Base-by-base conservation (phyloP, 2,888 invertebrate genomes). In the Mimumesa dahlbomi region DNA sequence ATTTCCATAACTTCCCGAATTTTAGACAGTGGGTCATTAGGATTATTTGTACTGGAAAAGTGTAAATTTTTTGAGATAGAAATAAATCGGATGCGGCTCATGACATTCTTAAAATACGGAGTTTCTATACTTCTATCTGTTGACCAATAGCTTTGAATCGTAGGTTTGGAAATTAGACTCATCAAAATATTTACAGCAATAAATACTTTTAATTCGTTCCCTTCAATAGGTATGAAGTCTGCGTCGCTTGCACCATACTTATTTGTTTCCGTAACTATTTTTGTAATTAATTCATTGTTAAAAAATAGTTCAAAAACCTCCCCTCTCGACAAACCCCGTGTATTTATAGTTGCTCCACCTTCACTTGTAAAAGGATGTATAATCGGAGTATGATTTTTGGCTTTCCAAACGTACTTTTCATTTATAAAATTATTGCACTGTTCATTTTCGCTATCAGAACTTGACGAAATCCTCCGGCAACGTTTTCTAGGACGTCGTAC, bases 111-210 rank as follows among this genome's bases (percentile, higher is more conserved):
- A 56, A 81, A 79, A 62, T 77, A 69, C 29, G 71, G 75, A 1
- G 74, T 81, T 58, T 79, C 67, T 48, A 75, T 56, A 21, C 74
- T 73, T 52, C 62, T 68, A 58, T 75, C 57, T 21, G 56, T 73
- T 7, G 58, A 68, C 72, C 73, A 80, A 72, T 80, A 77, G n/a
- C 65, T 73, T 13, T 73, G 62, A 25, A 82, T 52, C 21, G 61
- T 69, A 22, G 72, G 67, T 50, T 81, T 77, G 36, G 9, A 49
- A 48, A 80, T 66, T 73, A 79, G 48, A 19, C 77, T 61, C 69
- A 77, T 81, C 58, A 81, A 62, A 66, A 81, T 77, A 13, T 74
- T 79, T 68, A 81, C 61, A 18, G 75, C 78, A 54, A 73, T 43
- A 65, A 61, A 77, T 62, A 68, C 59, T 75, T 74, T 77, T 38